These are phyloP conservation scores for Sciurus carolinensis DNA, from an alignment of 2,797 vertebrate species.

Conservation along the genomic window DNA sequence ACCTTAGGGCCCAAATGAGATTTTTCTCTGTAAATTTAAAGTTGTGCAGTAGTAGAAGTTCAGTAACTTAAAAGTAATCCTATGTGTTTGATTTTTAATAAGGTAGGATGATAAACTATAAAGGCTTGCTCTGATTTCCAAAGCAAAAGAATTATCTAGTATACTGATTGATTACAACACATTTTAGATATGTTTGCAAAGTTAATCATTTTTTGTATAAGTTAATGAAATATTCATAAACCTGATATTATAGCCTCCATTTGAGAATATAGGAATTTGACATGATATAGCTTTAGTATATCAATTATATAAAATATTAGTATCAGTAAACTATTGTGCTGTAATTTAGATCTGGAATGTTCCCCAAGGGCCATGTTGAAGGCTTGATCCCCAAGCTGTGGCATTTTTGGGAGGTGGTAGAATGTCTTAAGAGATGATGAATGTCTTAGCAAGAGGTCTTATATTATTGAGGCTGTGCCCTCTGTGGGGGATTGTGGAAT, in stretches of 20 bases:
- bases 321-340: neutral
- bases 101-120: neutral
- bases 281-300: neutral
- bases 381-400: neutral
- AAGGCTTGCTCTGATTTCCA: slow-evolving; percentile 51
- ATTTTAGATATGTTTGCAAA: slow-evolving; percentile 60
- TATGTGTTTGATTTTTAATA: slow-evolving; percentile 68
- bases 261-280: neutral
- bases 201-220: slow-evolving; percentile 51
- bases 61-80: slow-evolving; percentile 40
- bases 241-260: neutral
- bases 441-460: neutral
- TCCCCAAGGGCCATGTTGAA: neutral
- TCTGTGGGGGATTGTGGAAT: neutral
- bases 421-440: neutral
- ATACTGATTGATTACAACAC: neutral
- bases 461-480: neutral
- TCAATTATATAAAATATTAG: slow-evolving; percentile 29
- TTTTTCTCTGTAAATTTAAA: slow-evolving; percentile 61
- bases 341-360: neutral
- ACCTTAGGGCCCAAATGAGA: neutral
- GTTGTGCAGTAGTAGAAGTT: slow-evolving; percentile 8
- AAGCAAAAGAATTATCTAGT: slow-evolving; percentile 37
- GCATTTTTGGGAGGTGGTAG: neutral
- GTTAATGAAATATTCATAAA: slow-evolving; percentile 56